These are phyloP conservation scores for Drosophila prostipennis DNA, from an alignment of 2,888 invertebrate genomes.

Conservation along the genomic window DNA sequence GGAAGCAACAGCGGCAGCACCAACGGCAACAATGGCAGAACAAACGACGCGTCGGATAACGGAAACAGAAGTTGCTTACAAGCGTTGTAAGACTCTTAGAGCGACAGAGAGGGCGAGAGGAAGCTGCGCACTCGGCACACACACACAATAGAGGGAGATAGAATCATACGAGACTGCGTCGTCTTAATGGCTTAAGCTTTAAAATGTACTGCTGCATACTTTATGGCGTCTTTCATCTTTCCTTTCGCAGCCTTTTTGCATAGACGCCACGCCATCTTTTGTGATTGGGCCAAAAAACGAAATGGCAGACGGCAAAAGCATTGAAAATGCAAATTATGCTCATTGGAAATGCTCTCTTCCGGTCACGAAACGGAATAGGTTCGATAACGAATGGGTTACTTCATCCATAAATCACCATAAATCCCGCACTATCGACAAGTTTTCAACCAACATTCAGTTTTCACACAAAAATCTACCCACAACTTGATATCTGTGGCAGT, in stretches of 20 bases:
- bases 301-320: conserved; percentile 14
- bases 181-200: conserved; percentile 59
- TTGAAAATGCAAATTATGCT: conserved; percentile 39
- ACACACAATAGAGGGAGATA: conserved; percentile 4
- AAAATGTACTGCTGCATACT: conserved; percentile 51
- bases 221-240: conserved; percentile 36
- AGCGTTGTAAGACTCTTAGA: conserved; percentile 46
- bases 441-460: conserved; percentile 11
- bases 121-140: background rate
- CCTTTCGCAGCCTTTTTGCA: conserved; percentile 22
- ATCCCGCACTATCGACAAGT: background rate
- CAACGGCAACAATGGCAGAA: conserved; percentile 49
- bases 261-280: conserved; percentile 15
- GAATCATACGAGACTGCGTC: conserved; percentile 8
- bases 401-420: conserved; percentile 28
- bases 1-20: conserved; percentile 12
- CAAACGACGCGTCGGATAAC: conserved; percentile 63
- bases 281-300: conserved; percentile 1
- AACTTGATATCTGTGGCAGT: conserved; percentile 34
- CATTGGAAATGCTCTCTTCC: conserved; percentile 22
- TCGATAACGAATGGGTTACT: conserved; percentile 5
- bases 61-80: conserved; percentile 78
- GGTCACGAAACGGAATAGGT: conserved; percentile 2
- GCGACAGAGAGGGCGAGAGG: conserved; percentile 22
- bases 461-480: conserved; percentile 18